Evolutionary conservation across 2,888 invertebrate genomes (phyloP), one percentile per base, ranked within the genome.

Genomic region (Entomobrya proxima): DNA sequence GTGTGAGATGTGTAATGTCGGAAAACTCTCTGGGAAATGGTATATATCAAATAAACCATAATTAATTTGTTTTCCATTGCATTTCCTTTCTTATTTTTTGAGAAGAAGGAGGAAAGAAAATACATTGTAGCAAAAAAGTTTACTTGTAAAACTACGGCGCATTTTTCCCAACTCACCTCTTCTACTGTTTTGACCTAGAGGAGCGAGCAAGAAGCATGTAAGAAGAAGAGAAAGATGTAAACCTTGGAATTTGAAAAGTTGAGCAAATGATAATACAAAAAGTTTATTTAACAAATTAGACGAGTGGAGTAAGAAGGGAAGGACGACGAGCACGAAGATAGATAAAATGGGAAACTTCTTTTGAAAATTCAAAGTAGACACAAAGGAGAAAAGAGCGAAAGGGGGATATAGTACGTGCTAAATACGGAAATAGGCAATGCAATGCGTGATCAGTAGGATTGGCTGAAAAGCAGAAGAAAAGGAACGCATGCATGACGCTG

Each of bases 1-100:
- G 7, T 47, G 3, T 47, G 47, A 15, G 47, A 13, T 47, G 5
- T 9, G 47, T 21, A 55, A 55, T 27, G 18, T 55, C 9, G 24
- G 7, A 44, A 44, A 24, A 44, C 32, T 47, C 24, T 47, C 30
- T 72, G n/a, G 50, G 18, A 74, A 50, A 50, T 74, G 55, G 37
- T 76, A 37, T 55, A 52, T 7, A 9, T 7, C 7, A 52, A 76
- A 58, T 58, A 76, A 74, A 74, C 74, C 50, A 67, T 77, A 58
- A 77, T 77, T 77, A 79, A 67, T 69, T 79, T 50, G 35, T 79
- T 52, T 67, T 52, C 79, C 67, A 55, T 50, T 79, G 69, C 79
- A 79, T 37, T 67, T 79, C 67, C 67, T 67, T 37, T 67, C 40
- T 24, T 67, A 40, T 67, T 30, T 15, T 24, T n/a, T 15, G 4